Evolutionary conservation across 2,797 vertebrate genomes (phyloP), one percentile per base, ranked within the genome.

Genomic region (Cynopterus sphinx): DNA sequence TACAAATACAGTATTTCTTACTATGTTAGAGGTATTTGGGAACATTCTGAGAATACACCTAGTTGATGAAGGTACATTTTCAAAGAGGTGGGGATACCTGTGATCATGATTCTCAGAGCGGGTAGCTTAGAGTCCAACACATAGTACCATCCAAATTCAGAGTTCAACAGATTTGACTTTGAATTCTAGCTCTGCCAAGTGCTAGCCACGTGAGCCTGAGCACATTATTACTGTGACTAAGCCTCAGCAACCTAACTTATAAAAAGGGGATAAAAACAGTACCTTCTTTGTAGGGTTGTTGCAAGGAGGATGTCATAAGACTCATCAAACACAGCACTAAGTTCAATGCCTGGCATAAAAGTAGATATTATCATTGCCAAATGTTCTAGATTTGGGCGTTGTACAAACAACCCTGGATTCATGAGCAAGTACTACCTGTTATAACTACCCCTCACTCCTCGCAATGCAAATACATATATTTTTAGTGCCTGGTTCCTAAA

Each of bases 271-370:
- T 39, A 49, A 43, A 88, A 71, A 78, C 26, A 51, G n/a, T 24
- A 70, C n/a, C 26, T 83, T 92, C 22, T 28, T 90, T 24, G 36
- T 49, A 59, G 49, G 9, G 15, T 90, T 41, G 22, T 90, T 33
- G 57, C 77, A 92, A 90, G 57, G 79, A 95, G 16, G 33, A 41
- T 90, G 86, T 86, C 65, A n/a, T 43, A 74, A 84, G 49, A 55
- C 36, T 33, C 59, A 75, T 36, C 24, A 13, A 15, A 75, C 26
- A 90, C 75, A 41, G 17, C 12, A 71, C 53, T 39, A 70, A 90
- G 33, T 21, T 17, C 3, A 90, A 61, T 39, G 21, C 41, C 57
- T 19, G 4, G 36, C 6, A 31, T 24, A 36, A 46, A 88, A 86
- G 17, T 24, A 26, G 55, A 31, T 53, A 49, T 65, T 84, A 26